A percentile compares a stretch with the other conserved stretches of the same genome.
Evolutionary conservation across 2,888 invertebrate species (phyloP).

Genomic region (Chesias legatella): DNA sequence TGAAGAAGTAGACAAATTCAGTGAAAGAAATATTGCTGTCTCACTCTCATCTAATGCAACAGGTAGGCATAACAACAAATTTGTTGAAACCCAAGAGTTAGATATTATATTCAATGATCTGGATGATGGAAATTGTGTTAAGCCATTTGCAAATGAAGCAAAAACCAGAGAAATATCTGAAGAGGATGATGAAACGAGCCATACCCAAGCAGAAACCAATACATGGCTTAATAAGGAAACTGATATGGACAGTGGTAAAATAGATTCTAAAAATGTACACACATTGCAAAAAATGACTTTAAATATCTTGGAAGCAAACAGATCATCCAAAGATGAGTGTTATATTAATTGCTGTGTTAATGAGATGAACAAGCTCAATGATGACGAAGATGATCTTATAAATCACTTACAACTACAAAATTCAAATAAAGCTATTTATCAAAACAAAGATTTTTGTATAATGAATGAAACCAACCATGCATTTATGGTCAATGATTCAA

Average conservation of each 20-base stretch:
- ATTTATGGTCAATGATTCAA: constrained; percentile 7
- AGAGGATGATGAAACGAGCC: background rate
- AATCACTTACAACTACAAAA: background rate
- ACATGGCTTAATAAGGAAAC: background rate
- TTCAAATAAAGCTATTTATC: background rate
- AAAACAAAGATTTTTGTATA: background rate
- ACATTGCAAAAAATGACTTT: constrained; percentile 5
- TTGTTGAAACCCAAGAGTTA: constrained; percentile 9
- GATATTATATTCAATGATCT: constrained; percentile 26
- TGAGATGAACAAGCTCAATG: no score
- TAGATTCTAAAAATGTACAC: background rate
- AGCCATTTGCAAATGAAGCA: constrained; percentile 1
- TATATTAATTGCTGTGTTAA: background rate
- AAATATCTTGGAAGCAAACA: constrained; percentile 1
- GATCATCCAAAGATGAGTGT: background rate
- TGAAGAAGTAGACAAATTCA: background rate
- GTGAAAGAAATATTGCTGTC: background rate
- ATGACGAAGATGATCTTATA: background rate
- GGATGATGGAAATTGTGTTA: constrained; percentile 10
- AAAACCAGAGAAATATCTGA: constrained; percentile 1
- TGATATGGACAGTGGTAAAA: background rate
- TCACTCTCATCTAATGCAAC: background rate
- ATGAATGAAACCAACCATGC: background rate
- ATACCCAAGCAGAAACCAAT: background rate
- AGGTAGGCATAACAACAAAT: background rate